Evolutionary conservation across 1,140 invertebrate genomes (phyloP).

Genomic region (Elymnias hypermnestra): DNA sequence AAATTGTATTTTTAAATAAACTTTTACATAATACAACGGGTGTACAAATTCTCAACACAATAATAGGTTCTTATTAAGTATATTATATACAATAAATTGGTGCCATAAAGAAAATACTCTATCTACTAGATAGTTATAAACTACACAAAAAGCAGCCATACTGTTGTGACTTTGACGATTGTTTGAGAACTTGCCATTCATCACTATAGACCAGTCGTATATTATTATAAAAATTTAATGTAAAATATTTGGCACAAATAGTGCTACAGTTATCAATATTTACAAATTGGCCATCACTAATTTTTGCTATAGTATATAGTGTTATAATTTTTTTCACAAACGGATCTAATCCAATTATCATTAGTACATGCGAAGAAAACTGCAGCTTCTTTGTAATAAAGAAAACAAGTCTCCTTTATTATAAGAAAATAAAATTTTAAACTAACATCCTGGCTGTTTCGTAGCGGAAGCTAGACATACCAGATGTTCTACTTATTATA

Average conservation of each 20-base stretch:
- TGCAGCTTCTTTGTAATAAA: too few species aligned
- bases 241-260: constrained; percentile 59
- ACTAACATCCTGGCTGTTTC: too few species aligned
- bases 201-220: neutral
- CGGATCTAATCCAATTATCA: too few species aligned
- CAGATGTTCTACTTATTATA: too few species aligned
- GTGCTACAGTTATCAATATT: constrained; percentile 44
- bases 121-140: constrained; percentile 4
- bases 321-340: too few species aligned
- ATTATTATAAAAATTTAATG: neutral
- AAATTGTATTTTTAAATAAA: constrained; percentile 58
- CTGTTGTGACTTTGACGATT: constrained; percentile 12
- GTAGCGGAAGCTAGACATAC: too few species aligned
- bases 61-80: constrained; percentile 45
- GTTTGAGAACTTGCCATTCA: constrained; percentile 3
- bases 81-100: constrained; percentile 49
- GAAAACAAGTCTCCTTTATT: too few species aligned
- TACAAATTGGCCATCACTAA: constrained; percentile 48
- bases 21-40: constrained; percentile 67
- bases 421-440: too few species aligned
- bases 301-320: constrained; percentile 58
- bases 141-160: constrained; percentile 10
- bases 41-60: constrained; percentile 59
- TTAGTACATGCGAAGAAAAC: too few species aligned
- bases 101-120: constrained; percentile 13